These are phyloP conservation scores for Sinhomidia bicolor DNA, from an alignment of 2,888 invertebrate species.

Conservation along the genomic window DNA sequence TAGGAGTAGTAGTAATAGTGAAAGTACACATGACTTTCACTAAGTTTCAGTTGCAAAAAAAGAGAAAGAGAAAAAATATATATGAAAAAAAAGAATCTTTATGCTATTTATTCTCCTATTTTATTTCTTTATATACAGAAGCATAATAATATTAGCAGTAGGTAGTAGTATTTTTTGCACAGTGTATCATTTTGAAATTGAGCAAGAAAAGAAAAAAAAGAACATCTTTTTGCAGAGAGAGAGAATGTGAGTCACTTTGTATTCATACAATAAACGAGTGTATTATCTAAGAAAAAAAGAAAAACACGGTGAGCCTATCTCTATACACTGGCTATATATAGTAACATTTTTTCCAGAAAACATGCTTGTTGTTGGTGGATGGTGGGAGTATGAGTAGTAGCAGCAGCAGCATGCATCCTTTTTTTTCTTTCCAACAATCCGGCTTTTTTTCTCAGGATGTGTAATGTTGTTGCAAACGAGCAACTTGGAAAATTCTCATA, in stretches of 20 bases:
- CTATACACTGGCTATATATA: too few relatives aligned
- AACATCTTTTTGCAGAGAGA: neutral
- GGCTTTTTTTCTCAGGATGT: neutral
- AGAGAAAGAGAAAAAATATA: neutral
- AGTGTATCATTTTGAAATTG: conserved; percentile 56
- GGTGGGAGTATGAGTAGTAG: too few relatives aligned
- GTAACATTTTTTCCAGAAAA: too few relatives aligned
- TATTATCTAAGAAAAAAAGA: neutral
- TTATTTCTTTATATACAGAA: neutral
- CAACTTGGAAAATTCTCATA: conserved; percentile 38
- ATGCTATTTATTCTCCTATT: neutral
- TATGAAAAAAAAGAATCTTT: neutral
- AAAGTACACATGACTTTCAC: neutral
- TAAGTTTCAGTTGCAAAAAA: neutral
- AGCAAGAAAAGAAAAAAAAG: conserved; percentile 12
- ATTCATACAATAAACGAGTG: conserved; percentile 33
- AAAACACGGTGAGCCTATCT: too few relatives aligned
- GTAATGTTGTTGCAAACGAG: conserved; percentile 48
- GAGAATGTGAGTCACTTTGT: conserved; percentile 24
- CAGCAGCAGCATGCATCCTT: too few relatives aligned
- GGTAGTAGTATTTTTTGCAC: neutral
- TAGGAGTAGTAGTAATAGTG: neutral
- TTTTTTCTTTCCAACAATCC: conserved; percentile 33
- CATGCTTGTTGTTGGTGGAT: too few relatives aligned
- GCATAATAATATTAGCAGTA: neutral